Conservation (phyloP, 2,113 vertebrate species). For the Stigmatopora argus region DNA sequence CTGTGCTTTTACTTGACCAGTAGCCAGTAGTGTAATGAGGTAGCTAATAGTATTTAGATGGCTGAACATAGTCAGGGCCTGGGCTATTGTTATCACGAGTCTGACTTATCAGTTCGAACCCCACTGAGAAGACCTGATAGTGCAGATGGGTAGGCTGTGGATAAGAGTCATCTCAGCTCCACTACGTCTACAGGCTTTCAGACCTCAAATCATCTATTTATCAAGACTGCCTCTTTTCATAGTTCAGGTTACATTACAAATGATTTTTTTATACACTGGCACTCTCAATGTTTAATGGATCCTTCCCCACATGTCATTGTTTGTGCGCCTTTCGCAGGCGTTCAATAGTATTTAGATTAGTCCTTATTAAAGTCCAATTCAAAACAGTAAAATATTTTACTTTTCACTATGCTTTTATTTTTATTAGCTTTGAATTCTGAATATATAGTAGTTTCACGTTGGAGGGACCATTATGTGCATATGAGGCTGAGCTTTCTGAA, state of each 20-base stretch:
- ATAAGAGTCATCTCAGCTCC: slow-evolving; percentile 51
- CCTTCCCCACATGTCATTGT: not conserved
- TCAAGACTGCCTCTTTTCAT: not conserved
- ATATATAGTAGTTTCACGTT: no score
- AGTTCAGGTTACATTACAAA: not conserved
- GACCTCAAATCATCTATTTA: slow-evolving; percentile 4
- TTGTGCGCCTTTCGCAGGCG: no score
- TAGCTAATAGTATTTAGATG: slow-evolving; percentile 46
- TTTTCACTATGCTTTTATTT: no score
- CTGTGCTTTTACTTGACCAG: slow-evolving; percentile 53
- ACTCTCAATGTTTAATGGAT: not conserved
- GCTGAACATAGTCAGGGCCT: slow-evolving; percentile 30
- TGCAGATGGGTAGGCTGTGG: slow-evolving; percentile 41
- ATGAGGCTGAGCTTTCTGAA: no score
- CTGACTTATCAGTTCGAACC: slow-evolving; percentile 57
- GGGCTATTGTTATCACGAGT: slow-evolving; percentile 57
- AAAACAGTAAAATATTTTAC: no score
- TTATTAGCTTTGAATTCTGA: no score
- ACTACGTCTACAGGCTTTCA: slow-evolving; percentile 38
- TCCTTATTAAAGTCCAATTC: no score
- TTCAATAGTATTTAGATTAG: no score
- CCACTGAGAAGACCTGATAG: slow-evolving; percentile 60
- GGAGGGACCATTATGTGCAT: no score
- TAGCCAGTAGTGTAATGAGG: slow-evolving; percentile 61
- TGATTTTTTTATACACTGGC: no score